phyloP scores from a whole-genome alignment of 2,113 vertebrate species.

The Galemys pyrenaicus region DNA sequence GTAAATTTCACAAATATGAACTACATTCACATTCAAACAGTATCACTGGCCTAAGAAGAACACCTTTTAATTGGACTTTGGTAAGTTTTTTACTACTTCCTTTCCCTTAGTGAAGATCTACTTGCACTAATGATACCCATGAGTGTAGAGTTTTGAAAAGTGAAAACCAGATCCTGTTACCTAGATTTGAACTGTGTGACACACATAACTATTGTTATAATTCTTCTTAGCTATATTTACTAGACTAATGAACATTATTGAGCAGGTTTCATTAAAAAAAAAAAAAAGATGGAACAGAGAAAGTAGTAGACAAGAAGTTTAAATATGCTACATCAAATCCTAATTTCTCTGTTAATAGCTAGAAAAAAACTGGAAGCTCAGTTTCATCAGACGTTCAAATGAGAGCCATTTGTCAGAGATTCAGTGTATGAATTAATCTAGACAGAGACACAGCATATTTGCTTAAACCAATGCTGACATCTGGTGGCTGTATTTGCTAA shows the following conservation, averaged over 20 bases:
- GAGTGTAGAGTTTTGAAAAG: constrained; percentile 70
- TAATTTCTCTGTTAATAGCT: not conserved
- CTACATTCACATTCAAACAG: not conserved
- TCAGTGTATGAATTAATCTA: not conserved
- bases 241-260: not conserved
- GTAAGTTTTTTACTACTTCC: constrained; percentile 61
- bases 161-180: constrained; percentile 50
- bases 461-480: constrained; percentile 84
- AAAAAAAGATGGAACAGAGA: not conserved
- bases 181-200: not conserved
- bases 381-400: not conserved
- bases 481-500: constrained; percentile 79
- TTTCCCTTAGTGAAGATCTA: constrained; percentile 58
- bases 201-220: constrained; percentile 32
- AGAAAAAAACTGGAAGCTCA: not conserved
- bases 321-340: not conserved
- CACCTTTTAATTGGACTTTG: constrained; percentile 62
- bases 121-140: constrained; percentile 61
- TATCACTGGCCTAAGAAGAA: constrained; percentile 39
- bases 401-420: not conserved
- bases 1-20: constrained; percentile 62
- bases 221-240: constrained; percentile 2
- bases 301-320: not conserved
- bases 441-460: not conserved
- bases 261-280: not conserved